A percentile compares a stretch with the other conserved stretches of the same genome.
phyloP scores from a whole-genome alignment of 1,140 invertebrate species.

The Drosophila ironensis region DNA sequence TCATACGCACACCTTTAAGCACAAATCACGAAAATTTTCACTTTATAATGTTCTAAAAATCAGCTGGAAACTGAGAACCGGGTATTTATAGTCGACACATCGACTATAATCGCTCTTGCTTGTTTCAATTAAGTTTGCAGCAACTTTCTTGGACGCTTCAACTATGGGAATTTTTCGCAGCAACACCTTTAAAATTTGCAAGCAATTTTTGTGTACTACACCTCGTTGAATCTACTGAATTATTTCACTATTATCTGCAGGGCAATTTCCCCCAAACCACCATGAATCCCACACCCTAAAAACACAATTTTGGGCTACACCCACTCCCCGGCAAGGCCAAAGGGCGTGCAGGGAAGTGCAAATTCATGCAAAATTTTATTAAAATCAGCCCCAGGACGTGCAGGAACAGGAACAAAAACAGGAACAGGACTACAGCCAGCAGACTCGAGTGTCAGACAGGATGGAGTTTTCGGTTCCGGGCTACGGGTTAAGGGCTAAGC shows the following conservation, averaged over 20 bases:
- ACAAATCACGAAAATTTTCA: no score
- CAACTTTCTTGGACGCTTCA: background rate
- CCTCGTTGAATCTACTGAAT: conserved; percentile 12
- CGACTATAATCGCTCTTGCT: no score
- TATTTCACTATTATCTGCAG: conserved; percentile 1
- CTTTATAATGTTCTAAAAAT: no score
- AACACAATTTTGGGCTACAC: conserved; percentile 6
- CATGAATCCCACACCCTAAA: background rate
- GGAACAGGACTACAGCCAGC: background rate
- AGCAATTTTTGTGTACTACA: background rate
- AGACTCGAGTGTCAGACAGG: conserved; percentile 7
- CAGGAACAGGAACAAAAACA: background rate
- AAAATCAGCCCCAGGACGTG: conserved; percentile 16
- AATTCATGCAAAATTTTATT: conserved; percentile 61
- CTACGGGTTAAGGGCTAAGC: background rate
- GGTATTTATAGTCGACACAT: no score
- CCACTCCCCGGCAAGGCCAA: background rate
- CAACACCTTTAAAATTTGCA: background rate
- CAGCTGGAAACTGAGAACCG: no score
- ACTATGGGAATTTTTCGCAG: no score
- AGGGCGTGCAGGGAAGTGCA: conserved; percentile 34
- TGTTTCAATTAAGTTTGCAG: no score
- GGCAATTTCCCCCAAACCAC: background rate
- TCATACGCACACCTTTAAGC: no score
- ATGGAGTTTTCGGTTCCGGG: background rate